These are phyloP conservation scores for Coryphaenoides rupestris DNA, from an alignment of 2,113 vertebrate genomes.

Conservation along the genomic window DNA sequence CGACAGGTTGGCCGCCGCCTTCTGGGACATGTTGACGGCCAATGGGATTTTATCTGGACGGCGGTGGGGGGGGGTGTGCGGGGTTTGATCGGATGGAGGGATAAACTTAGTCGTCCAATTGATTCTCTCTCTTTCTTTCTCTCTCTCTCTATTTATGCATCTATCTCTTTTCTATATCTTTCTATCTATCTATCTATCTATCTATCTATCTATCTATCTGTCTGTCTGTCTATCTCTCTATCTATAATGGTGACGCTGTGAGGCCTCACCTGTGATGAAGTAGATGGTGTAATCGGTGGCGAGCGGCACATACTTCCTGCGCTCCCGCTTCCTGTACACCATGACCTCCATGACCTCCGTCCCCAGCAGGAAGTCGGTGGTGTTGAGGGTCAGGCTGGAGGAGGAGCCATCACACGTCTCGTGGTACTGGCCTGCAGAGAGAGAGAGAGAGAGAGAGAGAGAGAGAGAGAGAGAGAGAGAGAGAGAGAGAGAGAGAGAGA, in stretches of 20 bases:
- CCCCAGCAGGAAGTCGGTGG: slow-evolving; percentile 80
- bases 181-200: too few species aligned
- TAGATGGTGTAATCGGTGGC: slow-evolving; percentile 74
- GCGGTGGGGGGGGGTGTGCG: not conserved
- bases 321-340: slow-evolving; percentile 79
- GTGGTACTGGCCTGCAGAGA: slow-evolving; percentile 82
- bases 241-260: not conserved
- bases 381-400: slow-evolving; percentile 80
- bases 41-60: slow-evolving; percentile 88
- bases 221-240: too few species aligned
- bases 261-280: slow-evolving; percentile 79
- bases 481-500: too few species aligned
- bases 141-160: not conserved
- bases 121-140: not conserved
- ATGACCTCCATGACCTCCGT: slow-evolving; percentile 83
- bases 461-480: too few species aligned
- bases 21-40: slow-evolving; percentile 84
- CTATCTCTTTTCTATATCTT: too few species aligned
- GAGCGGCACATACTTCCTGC: slow-evolving; percentile 71
- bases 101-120: not conserved
- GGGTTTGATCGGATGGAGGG: not conserved
- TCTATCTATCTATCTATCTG: too few species aligned
- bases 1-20: slow-evolving; percentile 77
- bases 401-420: slow-evolving; percentile 79
- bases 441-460: not conserved